Conservation (phyloP, 2,797 vertebrate genomes). For the Pangasius djambal region DNA sequence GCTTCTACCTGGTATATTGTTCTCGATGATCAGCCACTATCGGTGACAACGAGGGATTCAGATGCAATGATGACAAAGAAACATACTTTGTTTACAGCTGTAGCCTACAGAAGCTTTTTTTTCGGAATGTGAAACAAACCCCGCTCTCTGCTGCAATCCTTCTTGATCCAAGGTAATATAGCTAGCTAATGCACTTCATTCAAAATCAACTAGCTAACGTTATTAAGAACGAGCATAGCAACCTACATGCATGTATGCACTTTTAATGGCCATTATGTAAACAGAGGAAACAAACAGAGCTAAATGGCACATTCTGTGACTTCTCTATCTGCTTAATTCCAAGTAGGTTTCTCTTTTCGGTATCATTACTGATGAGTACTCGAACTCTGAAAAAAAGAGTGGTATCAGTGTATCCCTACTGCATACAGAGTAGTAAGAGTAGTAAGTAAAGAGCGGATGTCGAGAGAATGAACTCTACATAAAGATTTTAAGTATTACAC, state of each 20-base stretch:
- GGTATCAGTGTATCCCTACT: not conserved
- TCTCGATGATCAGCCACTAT: not conserved
- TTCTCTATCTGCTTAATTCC: not conserved
- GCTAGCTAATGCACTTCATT: no score
- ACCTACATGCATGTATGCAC: no score
- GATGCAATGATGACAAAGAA: not conserved
- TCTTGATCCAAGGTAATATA: no score
- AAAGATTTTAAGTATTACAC: slow-evolving; percentile 7
- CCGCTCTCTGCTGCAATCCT: not conserved
- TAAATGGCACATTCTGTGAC: not conserved
- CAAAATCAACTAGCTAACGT: no score
- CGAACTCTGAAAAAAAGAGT: not conserved
- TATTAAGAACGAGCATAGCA: no score
- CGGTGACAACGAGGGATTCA: not conserved
- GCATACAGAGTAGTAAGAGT: not conserved
- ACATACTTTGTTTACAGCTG: not conserved
- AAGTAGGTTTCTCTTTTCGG: not conserved
- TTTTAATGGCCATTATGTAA: no score
- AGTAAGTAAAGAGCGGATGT: not conserved
- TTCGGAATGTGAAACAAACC: not conserved
- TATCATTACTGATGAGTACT: not conserved
- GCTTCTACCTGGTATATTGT: not conserved
- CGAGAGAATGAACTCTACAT: not conserved
- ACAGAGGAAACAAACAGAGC: not conserved
- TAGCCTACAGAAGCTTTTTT: not conserved